Base-by-base conservation (phyloP, 2,888 invertebrate species). In the Microplitis manilae region DNA sequence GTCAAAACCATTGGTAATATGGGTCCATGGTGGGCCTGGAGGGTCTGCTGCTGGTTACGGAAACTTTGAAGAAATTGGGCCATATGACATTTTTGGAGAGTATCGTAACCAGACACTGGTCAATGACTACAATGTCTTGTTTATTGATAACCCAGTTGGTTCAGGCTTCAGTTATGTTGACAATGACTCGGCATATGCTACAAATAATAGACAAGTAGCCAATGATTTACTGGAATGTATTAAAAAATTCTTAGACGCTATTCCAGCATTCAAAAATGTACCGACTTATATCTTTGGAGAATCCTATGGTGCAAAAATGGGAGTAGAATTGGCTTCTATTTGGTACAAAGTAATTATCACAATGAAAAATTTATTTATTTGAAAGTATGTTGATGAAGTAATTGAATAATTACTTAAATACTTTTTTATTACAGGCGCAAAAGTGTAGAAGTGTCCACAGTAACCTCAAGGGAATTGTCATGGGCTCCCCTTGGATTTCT, bases 251-350 rank as follows among this genome's bases (percentile, higher is more conserved):
- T 93, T 95, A 82, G 84, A 90, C n/a, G 87, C 91, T 13, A 91
- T 94, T 85, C 93, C 95, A 0, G 93, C 94, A 84, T 97, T 97
- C 86, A 92, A 93, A 87, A 91, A 90, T 9, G 92, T 94, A 0
- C 95, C 96, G 0, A 91, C 96, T 50, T 97, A 97, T 87, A 95
- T 97, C 79, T 95, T 96, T 85, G 95, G 95, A 38, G 97, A 98
- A 89, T 97, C 97, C 0, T 97, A 97, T 88, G 97, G 97, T 17
- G 97, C 97, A 1, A 98, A 97, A 91, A 97, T 97, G 96, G 95
- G 96, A 0, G 93, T 95, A 0, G 96, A 96, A 85, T 96, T 97
- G 88, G 96, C 94, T 17, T 17, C 61, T 9, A 39, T 68, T 15
- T 75, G 74, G 74, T 40, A 20, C 40, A 41, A 20, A 30, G 39